phyloP scores from a whole-genome alignment of 2,888 invertebrate species.

The Rotaria magnacalcarata region DNA sequence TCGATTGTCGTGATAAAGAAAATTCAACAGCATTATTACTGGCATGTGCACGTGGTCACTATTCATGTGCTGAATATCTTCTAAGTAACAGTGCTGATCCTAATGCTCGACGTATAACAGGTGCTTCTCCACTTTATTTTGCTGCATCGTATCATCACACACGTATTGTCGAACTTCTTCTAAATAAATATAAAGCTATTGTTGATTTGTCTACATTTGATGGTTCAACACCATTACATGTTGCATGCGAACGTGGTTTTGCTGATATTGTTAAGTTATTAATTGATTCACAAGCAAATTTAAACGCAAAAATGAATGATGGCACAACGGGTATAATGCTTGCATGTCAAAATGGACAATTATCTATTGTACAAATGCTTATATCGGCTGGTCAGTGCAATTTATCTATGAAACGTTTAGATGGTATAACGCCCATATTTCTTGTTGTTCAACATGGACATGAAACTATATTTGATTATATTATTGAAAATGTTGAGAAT shows the following conservation, averaged over 20 bases:
- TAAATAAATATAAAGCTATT: constrained; percentile 15
- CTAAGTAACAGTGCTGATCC: background rate
- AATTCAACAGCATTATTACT: constrained; percentile 37
- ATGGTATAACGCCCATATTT: background rate
- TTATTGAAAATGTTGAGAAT: background rate
- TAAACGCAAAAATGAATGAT: constrained; percentile 26
- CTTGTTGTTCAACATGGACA: constrained; percentile 27
- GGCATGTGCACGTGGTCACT: constrained; percentile 17
- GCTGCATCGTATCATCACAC: constrained; percentile 4
- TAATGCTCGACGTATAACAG: constrained; percentile 24
- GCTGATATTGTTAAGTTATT: constrained; percentile 14
- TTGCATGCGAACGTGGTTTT: background rate
- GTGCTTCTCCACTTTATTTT: constrained; percentile 4
- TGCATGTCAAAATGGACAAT: constrained; percentile 35
- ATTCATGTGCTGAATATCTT: background rate
- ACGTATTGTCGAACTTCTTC: constrained; percentile 12
- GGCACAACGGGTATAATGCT: background rate
- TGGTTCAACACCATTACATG: constrained; percentile 3
- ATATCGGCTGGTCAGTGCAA: background rate
- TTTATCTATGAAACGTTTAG: background rate
- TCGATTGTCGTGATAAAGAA: constrained; percentile 36
- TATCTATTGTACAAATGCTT: constrained; percentile 11
- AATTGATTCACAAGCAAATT: background rate
- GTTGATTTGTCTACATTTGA: constrained; percentile 28
- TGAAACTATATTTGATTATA: constrained; percentile 19